These are phyloP conservation scores for Pundamilia nyererei DNA, from an alignment of 2,113 vertebrate genomes.

Conservation along the genomic window DNA sequence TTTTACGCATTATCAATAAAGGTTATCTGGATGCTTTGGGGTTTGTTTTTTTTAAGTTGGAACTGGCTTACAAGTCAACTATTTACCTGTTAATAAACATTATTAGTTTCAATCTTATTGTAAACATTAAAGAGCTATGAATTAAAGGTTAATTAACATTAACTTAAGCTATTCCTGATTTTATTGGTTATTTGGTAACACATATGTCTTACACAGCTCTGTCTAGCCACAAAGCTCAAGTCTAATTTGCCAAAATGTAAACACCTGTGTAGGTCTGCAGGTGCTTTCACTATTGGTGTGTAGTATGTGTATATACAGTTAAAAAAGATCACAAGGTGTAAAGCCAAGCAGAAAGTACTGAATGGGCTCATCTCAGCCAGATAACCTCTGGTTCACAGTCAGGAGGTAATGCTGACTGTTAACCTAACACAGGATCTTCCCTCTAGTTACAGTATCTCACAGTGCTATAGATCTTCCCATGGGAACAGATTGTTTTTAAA, in stretches of 20 bases:
- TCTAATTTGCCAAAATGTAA: background rate
- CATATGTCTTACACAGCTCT: background rate
- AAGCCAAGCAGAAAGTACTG: background rate
- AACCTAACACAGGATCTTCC: background rate
- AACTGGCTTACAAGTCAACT: background rate
- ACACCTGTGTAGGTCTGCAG: background rate
- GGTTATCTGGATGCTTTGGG: background rate
- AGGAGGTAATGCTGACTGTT: background rate
- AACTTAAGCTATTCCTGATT: background rate
- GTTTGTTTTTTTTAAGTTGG: rapidly evolving
- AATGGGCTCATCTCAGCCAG: background rate
- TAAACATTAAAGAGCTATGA: background rate
- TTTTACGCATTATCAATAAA: background rate
- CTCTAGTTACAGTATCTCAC: background rate
- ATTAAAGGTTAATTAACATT: background rate
- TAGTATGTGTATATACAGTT: background rate
- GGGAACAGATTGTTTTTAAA: rapidly evolving
- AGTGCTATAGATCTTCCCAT: background rate
- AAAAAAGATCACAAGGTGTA: background rate
- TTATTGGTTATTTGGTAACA: background rate
- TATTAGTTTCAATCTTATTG: background rate
- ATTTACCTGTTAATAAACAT: background rate
- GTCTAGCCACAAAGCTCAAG: rapidly evolving
- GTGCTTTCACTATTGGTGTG: background rate
- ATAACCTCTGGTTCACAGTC: background rate